Base-by-base conservation (phyloP, 1,140 invertebrate species). In the Drosophila parvula region DNA sequence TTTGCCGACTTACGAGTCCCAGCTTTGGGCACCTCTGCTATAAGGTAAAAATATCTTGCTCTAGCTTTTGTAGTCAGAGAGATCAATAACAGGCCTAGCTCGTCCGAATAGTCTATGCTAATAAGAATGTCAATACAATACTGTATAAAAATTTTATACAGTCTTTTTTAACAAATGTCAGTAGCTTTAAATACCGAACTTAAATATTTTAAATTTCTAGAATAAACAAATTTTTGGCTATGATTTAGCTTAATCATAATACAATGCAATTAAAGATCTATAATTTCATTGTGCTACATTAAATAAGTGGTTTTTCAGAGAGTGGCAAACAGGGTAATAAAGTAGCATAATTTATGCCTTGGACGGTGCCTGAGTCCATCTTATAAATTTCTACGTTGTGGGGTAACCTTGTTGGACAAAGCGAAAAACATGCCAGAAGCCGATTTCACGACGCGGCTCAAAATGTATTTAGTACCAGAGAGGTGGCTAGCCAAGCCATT, bases 401-500 rank as follows among this genome's bases (percentile, higher is more conserved):
- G 22, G 18, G 36, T 55, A 55, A 38, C 51, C 34, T 27, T 27
- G 30, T 34, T 41, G 1, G 11, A 63, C 14, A 4, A 43, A 7
- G 53, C 61, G 8, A 30, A 56, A 57, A 58, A 58, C 22, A 58
- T 57, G 55, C 18, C 55, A 28, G 6, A 16, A 7, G 28, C 40
- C 59, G 28, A 40, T 41, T 58, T 58, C 34, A 34, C 61, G 38
- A 60, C 53, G 30, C 30, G n/a, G 28, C 38, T 48, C 11, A 18
- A 67, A 67, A 14, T 53, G 32, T 64, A 38, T 38, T 69, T 45
- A 27, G 38, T 34, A 32, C 22, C 47, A 43, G 18, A 28, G 30
- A 22, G 65, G 59, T 38, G 65, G n/a, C 22, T 41, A 30, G 10
- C 14, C 16, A 11, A n/a, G 47, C 65, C 14, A 55, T 69, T 67